Evolutionary conservation across 2,888 invertebrate genomes (phyloP).

Genomic region (Sturmia bella): DNA sequence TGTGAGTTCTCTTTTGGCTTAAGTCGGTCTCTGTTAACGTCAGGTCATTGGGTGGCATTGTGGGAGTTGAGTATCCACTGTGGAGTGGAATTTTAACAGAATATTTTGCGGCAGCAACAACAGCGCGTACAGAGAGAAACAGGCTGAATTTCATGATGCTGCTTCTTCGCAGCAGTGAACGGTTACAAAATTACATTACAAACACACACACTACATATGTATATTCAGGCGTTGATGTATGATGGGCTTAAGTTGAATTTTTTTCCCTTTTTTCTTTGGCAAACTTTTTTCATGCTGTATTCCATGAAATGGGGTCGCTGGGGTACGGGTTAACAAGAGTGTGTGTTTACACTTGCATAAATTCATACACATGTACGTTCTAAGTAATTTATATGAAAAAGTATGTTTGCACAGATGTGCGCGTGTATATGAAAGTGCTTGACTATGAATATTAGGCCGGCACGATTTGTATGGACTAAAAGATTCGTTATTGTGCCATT

Average conservation of each 20-base stretch:
- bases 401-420: no score
- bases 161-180: slow-evolving; percentile 43
- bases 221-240: neutral
- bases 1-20: slow-evolving; percentile 25
- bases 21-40: slow-evolving; percentile 64
- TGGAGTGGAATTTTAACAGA: slow-evolving; percentile 20
- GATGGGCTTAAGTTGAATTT: slow-evolving; percentile 2
- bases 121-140: slow-evolving; percentile 1
- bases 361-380: slow-evolving; percentile 9
- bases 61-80: slow-evolving; percentile 34
- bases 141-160: slow-evolving; percentile 30
- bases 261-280: slow-evolving; percentile 18
- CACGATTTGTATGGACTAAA: no score
- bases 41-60: slow-evolving; percentile 71
- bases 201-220: neutral
- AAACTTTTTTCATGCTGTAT: slow-evolving; percentile 51
- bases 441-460: slow-evolving; percentile 32
- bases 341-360: slow-evolving; percentile 12
- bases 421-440: slow-evolving; percentile 36
- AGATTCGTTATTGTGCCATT: no score
- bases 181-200: neutral
- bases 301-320: slow-evolving; percentile 67
- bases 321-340: slow-evolving; percentile 64
- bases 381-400: slow-evolving; percentile 8
- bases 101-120: slow-evolving; percentile 19